These are phyloP conservation scores for Hiodon alosoides DNA, from an alignment of 2,113 vertebrate species.

Conservation along the genomic window DNA sequence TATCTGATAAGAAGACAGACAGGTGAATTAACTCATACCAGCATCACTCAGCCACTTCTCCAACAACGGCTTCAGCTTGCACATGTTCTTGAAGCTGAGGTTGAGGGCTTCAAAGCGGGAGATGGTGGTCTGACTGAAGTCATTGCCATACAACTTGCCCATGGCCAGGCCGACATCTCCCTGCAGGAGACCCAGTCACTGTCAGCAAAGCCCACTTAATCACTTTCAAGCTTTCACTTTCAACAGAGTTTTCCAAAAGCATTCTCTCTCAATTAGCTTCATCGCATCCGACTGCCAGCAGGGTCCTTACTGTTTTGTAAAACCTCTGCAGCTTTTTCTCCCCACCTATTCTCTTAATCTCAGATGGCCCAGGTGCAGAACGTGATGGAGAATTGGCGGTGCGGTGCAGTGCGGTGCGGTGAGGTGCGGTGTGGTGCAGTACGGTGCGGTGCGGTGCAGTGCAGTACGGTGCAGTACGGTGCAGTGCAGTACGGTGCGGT, in stretches of 20 bases:
- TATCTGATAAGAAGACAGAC: too few species aligned
- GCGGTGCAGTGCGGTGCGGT: background rate
- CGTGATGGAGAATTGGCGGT: too few species aligned
- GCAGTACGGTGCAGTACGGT: too few species aligned
- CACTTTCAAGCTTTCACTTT: too few species aligned
- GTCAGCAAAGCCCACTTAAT: too few species aligned
- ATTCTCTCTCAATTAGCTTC: too few species aligned
- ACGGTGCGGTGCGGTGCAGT: too few species aligned
- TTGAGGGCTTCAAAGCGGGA: conserved; percentile 96
- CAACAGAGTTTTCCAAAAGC: background rate
- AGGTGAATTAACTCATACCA: conserved; percentile 55
- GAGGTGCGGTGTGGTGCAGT: too few species aligned
- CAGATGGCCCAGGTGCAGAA: background rate
- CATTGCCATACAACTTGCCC: conserved; percentile 98
- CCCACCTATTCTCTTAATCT: background rate
- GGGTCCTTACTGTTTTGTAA: too few species aligned
- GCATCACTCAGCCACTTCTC: conserved; percentile 97
- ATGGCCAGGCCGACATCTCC: conserved; percentile 93
- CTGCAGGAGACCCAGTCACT: conserved; percentile 46
- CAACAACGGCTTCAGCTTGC: conserved; percentile 93
- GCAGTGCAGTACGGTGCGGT: too few species aligned
- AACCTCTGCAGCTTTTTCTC: background rate
- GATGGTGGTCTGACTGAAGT: conserved; percentile 98
- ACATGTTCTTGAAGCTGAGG: conserved; percentile 98
- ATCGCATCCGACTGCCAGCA: too few species aligned